These are phyloP conservation scores for Phyto melanocephala DNA, from an alignment of 2,888 invertebrate genomes.

Conservation along the genomic window DNA sequence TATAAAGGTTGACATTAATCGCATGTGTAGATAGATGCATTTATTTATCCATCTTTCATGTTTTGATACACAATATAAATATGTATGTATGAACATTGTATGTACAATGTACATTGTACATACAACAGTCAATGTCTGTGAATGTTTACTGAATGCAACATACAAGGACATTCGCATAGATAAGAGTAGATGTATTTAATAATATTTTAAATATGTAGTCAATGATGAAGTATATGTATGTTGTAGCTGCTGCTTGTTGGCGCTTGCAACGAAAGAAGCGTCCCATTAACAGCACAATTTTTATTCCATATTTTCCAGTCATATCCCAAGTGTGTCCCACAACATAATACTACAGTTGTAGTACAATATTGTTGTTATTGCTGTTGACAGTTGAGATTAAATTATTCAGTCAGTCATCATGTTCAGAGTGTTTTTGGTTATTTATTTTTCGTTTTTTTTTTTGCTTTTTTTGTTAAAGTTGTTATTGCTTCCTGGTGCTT, in stretches of 20 bases:
- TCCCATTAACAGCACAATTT: slow-evolving; percentile 5
- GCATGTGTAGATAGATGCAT: slow-evolving; percentile 58
- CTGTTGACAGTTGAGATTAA: slow-evolving; percentile 62
- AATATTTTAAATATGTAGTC: too few relatives aligned
- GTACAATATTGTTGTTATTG: slow-evolving; percentile 43
- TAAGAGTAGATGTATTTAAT: too few relatives aligned
- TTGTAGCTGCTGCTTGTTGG: neutral
- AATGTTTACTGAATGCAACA: too few relatives aligned
- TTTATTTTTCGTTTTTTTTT: neutral
- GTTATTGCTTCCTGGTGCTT: too few relatives aligned
- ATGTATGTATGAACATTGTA: neutral
- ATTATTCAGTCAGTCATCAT: slow-evolving; percentile 60
- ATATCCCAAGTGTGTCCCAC: slow-evolving; percentile 20
- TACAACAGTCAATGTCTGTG: too few relatives aligned
- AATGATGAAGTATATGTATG: too few relatives aligned
- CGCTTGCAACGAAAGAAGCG: neutral
- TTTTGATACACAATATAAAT: slow-evolving; percentile 32
- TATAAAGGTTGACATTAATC: slow-evolving; percentile 56
- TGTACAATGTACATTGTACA: too few relatives aligned
- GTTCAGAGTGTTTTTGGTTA: slow-evolving; percentile 1
- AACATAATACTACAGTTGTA: neutral
- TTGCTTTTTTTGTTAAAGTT: too few relatives aligned
- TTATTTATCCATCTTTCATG: slow-evolving; percentile 36
- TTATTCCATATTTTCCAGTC: slow-evolving; percentile 17
- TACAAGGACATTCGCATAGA: too few relatives aligned